Conservation (phyloP, 1,140 invertebrate species). For the Papilio helenus region DNA sequence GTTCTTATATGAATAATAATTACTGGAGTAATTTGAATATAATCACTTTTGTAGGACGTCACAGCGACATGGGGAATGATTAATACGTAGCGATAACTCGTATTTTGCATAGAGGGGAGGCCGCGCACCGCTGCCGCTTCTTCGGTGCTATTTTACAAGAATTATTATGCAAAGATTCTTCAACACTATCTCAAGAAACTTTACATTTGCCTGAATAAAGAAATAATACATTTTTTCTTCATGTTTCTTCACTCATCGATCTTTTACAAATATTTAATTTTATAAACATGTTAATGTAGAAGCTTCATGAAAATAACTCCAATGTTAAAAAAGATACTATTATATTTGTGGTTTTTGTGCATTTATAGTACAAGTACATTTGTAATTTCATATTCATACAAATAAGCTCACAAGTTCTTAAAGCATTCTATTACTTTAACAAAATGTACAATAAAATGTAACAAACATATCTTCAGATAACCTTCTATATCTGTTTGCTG, state of each 20-base stretch:
- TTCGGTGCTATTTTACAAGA: slow-evolving; percentile 37
- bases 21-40: slow-evolving; percentile 46
- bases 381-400: too few species aligned
- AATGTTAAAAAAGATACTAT: too few species aligned
- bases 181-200: slow-evolving; percentile 44
- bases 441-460: not conserved
- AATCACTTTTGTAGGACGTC: slow-evolving; percentile 44
- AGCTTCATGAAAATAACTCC: too few species aligned
- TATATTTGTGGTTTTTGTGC: too few species aligned
- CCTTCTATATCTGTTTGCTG: not conserved
- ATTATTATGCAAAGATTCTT: slow-evolving; percentile 41
- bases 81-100: slow-evolving; percentile 44
- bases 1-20: slow-evolving; percentile 45
- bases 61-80: slow-evolving; percentile 45
- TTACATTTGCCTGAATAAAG: not conserved
- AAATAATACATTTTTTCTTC: not conserved
- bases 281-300: too few species aligned
- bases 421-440: not conserved
- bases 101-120: slow-evolving; percentile 43
- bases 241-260: too few species aligned
- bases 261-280: too few species aligned
- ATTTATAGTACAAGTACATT: too few species aligned
- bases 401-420: too few species aligned
- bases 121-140: not conserved
- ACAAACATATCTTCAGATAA: not conserved